Base-by-base conservation (phyloP, 2,113 vertebrate genomes). In the Triplophysa dalaica region DNA sequence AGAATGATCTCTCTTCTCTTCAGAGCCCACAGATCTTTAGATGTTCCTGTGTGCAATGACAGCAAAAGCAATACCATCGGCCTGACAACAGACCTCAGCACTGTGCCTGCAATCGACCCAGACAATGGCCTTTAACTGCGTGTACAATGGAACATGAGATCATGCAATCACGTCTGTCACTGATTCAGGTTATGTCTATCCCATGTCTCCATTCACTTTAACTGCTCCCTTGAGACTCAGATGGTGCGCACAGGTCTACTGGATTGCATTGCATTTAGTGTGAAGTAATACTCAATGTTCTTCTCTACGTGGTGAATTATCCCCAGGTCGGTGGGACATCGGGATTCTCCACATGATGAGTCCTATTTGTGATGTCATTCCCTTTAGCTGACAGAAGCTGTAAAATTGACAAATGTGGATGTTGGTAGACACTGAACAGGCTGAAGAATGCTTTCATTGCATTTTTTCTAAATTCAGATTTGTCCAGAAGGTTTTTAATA, bases 281-380 rank as follows among this genome's bases (percentile, higher is more conserved):
- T 65, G 62, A 62, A 83, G 83, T 85, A 89, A 90, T 89, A 78
- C 66, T 82, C 43, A 63, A 10, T 79, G 63, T 77, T 58, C 79
- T 61, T 85, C 78, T 78, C 76, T 83, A 78, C 38, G 56, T 63
- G 63, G 29, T 83, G 79, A 86, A 73, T 83, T 68, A 86, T 79
- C 74, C 78, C 63, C 76, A 82, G 84, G 82, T 86, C 79, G 77
- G 70, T 68, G 62, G 72, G 75, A 43, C 63, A 77, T 78, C 54
- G 60, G 74, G 54, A 78, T 50, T 73, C 63, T 26, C 64, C 58
- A 76, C 65, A 76, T 67, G 43, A 70, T 77, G 24, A 16, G 56
- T 78, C 60, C 62, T 75, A 56, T 70, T 64, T 50, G 61, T 85
- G 82, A 79, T 83, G 81, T 83, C 62, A 82, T 79, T 79, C 74